Percentiles rank a stretch among this genome's conserved stretches.
Evolutionary conservation across 2,797 vertebrate species (phyloP).

Genomic region (Xerus rutilus): DNA sequence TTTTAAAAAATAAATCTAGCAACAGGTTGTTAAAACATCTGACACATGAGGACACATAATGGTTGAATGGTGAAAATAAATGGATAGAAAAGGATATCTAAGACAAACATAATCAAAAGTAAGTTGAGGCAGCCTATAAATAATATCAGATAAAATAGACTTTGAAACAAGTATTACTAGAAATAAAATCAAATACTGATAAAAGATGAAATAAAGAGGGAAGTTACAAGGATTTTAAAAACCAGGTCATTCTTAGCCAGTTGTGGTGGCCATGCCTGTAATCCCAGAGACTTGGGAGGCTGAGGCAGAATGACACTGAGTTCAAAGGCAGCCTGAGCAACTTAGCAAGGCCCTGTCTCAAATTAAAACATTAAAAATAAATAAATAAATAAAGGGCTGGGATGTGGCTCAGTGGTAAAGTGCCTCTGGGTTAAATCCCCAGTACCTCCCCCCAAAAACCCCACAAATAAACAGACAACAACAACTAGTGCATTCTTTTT

Average conservation of each 20-base stretch:
- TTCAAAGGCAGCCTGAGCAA: too few species aligned
- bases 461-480: too few species aligned
- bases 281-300: too few species aligned
- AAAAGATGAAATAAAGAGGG: conserved; percentile 23
- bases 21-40: background rate
- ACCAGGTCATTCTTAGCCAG: background rate
- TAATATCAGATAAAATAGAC: background rate
- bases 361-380: background rate
- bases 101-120: conserved; percentile 35
- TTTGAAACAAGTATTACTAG: conserved; percentile 13
- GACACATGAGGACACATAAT: background rate
- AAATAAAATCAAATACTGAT: conserved; percentile 24
- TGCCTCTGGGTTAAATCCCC: too few species aligned
- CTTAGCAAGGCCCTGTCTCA: too few species aligned
- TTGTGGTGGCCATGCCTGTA: too few species aligned
- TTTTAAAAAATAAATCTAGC: background rate
- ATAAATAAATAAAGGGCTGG: background rate
- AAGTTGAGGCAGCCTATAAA: background rate
- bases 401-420: too few species aligned
- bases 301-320: too few species aligned
- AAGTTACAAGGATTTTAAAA: background rate
- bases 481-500: too few species aligned
- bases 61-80: background rate
- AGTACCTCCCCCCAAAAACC: too few species aligned
- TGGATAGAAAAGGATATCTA: background rate